A percentile compares a stretch with the other conserved stretches of the same genome.
These are phyloP conservation scores for Syrista parreyssii DNA, from an alignment of 2,888 invertebrate species.

Conservation along the genomic window DNA sequence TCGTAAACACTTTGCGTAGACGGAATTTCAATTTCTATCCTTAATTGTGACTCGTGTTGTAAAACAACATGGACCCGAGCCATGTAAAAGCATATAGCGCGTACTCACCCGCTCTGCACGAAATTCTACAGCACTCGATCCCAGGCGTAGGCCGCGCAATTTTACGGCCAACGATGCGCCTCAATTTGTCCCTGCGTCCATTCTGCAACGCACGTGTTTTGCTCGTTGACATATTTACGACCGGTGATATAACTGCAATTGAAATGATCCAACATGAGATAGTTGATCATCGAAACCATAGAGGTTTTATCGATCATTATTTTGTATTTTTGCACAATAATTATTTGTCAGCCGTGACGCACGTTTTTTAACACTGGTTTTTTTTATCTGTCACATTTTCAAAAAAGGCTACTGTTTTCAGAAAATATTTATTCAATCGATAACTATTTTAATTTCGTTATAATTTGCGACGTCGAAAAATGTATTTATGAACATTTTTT, in stretches of 20 bases:
- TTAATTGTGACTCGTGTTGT: not conserved
- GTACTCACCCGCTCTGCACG: constrained; percentile 5
- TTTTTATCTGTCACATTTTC: not conserved
- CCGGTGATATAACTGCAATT: not conserved
- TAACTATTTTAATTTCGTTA: not conserved
- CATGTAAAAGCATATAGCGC: not conserved
- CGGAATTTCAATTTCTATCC: not conserved
- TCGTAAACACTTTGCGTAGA: not conserved
- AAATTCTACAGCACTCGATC: constrained; percentile 17
- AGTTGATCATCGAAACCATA: not conserved
- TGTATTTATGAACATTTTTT: not conserved
- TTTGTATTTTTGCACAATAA: not conserved
- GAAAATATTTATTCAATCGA: not conserved
- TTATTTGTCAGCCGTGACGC: not conserved
- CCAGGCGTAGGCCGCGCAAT: not conserved
- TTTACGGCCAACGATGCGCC: not conserved
- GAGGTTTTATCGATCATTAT: not conserved
- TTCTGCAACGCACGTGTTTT: not conserved
- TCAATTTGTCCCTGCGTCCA: not conserved
- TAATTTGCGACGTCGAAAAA: not conserved
- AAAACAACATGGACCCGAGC: not conserved
- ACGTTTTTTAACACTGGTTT: not conserved
- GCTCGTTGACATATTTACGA: not conserved
- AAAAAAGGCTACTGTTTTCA: not conserved
- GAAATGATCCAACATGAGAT: not conserved